Evolutionary conservation across 2,888 invertebrate genomes (phyloP).

Genomic region (Pristionchus japonicus): DNA sequence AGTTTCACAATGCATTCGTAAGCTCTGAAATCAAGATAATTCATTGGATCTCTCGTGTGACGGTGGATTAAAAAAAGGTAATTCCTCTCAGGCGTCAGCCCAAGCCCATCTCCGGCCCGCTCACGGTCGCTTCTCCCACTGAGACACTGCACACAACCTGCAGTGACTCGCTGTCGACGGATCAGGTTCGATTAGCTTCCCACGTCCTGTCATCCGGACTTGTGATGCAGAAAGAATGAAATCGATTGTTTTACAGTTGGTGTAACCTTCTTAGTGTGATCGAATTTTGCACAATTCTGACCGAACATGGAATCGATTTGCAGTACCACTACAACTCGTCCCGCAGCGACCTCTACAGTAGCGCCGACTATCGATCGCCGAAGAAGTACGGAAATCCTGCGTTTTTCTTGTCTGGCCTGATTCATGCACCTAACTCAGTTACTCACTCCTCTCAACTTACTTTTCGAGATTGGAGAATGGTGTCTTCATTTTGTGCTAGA

Average conservation of each 20-base stretch:
- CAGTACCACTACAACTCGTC: neutral
- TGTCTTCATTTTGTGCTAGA: neutral
- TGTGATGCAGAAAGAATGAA: no score
- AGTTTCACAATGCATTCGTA: neutral
- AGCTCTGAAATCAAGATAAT: neutral
- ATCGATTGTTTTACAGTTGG: no score
- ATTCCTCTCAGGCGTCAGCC: neutral
- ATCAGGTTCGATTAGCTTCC: no score
- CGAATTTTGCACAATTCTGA: neutral
- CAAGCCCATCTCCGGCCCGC: neutral
- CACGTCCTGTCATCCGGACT: no score
- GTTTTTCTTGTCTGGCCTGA: neutral
- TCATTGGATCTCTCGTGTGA: neutral
- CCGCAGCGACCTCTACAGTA: slow-evolving; percentile 34
- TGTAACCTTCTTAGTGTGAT: no score
- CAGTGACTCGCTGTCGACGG: slow-evolving; percentile 26
- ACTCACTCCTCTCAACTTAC: neutral
- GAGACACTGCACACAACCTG: slow-evolving; percentile 42
- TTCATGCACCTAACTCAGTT: neutral
- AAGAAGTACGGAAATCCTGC: neutral
- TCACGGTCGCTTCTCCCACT: slow-evolving; percentile 14
- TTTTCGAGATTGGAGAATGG: no score
- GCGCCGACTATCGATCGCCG: slow-evolving; percentile 10
- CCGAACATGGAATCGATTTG: neutral
- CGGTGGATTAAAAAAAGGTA: neutral